Conservation (phyloP, 2,113 vertebrate genomes). For the Oplegnathus fasciatus region DNA sequence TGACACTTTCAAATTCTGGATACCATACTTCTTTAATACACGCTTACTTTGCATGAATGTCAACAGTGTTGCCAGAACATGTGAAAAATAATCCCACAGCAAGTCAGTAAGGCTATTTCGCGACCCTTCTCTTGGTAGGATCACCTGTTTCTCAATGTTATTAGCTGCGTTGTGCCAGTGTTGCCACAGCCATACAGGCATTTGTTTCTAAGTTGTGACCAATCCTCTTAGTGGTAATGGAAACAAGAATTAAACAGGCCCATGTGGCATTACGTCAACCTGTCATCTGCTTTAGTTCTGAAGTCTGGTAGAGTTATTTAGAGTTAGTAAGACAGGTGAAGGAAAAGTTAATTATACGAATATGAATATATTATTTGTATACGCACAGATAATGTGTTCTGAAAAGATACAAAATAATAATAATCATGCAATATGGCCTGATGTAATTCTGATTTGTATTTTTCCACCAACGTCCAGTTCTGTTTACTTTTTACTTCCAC, state of each 20-base stretch:
- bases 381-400: neutral
- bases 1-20: neutral
- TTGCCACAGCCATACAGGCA: slow-evolving; percentile 29
- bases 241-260: slow-evolving; percentile 66
- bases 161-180: slow-evolving; percentile 20
- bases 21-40: neutral
- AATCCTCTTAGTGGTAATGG: slow-evolving; percentile 82
- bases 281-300: slow-evolving; percentile 53
- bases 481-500: neutral
- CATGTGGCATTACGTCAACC: slow-evolving; percentile 64
- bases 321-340: neutral
- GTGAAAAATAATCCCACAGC: slow-evolving; percentile 16
- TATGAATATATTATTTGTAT: neutral
- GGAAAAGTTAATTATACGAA: neutral
- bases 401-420: neutral
- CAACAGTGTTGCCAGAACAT: neutral
- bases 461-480: neutral
- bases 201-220: slow-evolving; percentile 65
- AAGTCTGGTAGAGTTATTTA: slow-evolving; percentile 16
- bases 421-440: neutral
- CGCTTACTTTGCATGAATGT: neutral
- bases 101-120: slow-evolving; percentile 15
- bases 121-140: neutral
- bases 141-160: slow-evolving; percentile 39
- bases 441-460: neutral